Conservation (phyloP, 2,888 invertebrate genomes). For the Caenorhabditis sp. region DNA sequence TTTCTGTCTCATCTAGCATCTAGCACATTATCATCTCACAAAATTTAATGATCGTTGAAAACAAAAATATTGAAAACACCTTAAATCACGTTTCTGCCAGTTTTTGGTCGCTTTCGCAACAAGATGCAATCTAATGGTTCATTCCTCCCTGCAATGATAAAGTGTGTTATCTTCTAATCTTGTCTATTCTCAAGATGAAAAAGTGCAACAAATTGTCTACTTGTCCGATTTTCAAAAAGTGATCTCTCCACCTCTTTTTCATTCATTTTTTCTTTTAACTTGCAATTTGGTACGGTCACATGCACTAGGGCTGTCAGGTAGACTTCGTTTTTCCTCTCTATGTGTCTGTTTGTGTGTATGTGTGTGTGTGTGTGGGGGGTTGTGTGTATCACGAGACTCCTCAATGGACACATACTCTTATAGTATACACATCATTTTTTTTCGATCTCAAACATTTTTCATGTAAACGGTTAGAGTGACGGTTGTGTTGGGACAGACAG, state of each 20-base stretch:
- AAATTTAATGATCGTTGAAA: neutral
- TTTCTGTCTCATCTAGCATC: neutral
- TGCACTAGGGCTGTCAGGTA: neutral
- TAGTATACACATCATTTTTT: neutral
- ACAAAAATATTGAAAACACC: too few species aligned
- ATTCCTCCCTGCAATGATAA: neutral
- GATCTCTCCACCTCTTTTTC: neutral
- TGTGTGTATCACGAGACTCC: conserved; percentile 1
- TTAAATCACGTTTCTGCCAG: too few species aligned
- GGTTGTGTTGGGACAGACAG: too few species aligned
- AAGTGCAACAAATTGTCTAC: neutral
- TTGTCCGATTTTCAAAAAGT: neutral
- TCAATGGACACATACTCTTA: neutral
- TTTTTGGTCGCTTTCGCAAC: neutral
- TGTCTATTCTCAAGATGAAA: neutral
- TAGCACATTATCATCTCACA: neutral
- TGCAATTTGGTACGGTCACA: neutral
- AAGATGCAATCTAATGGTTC: neutral
- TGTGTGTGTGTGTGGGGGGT: neutral
- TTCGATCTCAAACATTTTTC: neutral
- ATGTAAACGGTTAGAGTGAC: neutral
- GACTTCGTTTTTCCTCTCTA: neutral
- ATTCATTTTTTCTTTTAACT: neutral
- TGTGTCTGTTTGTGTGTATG: neutral
- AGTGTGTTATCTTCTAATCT: neutral